Base-by-base conservation (phyloP, 1,140 invertebrate species). In the Drosophila burlai region DNA sequence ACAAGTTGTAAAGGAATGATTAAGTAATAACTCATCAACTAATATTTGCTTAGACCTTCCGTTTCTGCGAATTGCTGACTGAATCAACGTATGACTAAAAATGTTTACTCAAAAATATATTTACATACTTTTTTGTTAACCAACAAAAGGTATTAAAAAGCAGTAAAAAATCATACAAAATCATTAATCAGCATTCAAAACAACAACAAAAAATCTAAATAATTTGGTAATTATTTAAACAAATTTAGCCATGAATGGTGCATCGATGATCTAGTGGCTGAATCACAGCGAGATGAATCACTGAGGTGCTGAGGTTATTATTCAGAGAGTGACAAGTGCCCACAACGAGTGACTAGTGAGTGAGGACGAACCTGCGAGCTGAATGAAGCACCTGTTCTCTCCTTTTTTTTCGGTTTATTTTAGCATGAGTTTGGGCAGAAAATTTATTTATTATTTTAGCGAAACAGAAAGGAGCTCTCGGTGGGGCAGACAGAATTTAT, bases 361-460 rank as follows among this genome's bases (percentile, higher is more conserved):
- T 45, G 43, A 2, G 11, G 9, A 87, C 84, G 65, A 89, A 87
- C 84, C 84, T 89, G 77, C 81, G 15, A 89, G 68, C 85, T 66
- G 73, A 40, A 90, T 89, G 55, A 90, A 90, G 69, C 84, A 89
- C 69, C 74, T 89, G 81, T 84, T 84, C 50, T 65, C 57, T 83
- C 84, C 83, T 81, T 72, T 47, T 31, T 52, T 59, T 7, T 36
- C 0, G 10, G 10, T 6, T 36, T 11, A 36, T 16, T 49, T 54
- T 31, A 57, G 78, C 65, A 79, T 76, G 68, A 24, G 18, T 59
- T 71, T 59, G 42, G 46, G 64, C 54, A 73, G 71, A 74, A 24
- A 57, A 74, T 61, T 43, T 73, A 74, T 73, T 21, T 34, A 57
- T 74, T 61, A 52, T 73, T 74, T 74, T 73, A 74, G 71, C 60